phyloP scores from a whole-genome alignment of 2,888 invertebrate genomes.

The Idaea straminata region DNA sequence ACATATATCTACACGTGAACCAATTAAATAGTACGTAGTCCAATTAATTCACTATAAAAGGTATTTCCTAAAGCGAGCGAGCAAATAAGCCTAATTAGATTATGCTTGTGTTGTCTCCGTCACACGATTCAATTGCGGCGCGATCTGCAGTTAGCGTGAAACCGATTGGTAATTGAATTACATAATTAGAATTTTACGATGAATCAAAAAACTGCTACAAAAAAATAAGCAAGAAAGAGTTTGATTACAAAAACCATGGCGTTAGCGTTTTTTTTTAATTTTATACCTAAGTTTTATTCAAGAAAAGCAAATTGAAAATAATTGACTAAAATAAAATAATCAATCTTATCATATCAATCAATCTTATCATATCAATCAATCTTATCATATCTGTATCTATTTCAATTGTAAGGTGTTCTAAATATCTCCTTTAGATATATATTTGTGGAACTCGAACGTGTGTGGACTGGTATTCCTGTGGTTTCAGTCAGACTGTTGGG shows the following conservation, averaged over 20 bases:
- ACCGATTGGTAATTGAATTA: background rate
- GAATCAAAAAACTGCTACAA: too few species aligned
- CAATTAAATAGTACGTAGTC: background rate
- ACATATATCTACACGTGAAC: background rate
- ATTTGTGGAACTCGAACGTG: background rate
- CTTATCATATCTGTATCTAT: too few species aligned
- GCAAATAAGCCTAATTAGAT: background rate
- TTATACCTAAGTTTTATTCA: too few species aligned
- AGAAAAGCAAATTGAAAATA: too few species aligned
- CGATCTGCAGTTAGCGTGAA: background rate
- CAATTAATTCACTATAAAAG: background rate
- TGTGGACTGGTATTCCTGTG: background rate
- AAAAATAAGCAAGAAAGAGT: too few species aligned
- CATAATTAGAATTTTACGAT: background rate
- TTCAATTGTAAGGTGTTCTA: background rate
- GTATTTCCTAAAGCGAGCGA: background rate
- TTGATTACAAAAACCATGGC: too few species aligned
- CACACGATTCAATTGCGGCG: background rate
- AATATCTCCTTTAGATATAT: background rate
- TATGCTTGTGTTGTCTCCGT: background rate
- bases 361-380: too few species aligned
- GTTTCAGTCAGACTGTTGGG: background rate
- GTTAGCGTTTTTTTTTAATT: too few species aligned
- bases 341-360: too few species aligned
- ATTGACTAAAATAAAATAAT: too few species aligned